These are phyloP conservation scores for Ambastaia sidthimunki DNA, from an alignment of 2,797 vertebrate species.

Conservation along the genomic window DNA sequence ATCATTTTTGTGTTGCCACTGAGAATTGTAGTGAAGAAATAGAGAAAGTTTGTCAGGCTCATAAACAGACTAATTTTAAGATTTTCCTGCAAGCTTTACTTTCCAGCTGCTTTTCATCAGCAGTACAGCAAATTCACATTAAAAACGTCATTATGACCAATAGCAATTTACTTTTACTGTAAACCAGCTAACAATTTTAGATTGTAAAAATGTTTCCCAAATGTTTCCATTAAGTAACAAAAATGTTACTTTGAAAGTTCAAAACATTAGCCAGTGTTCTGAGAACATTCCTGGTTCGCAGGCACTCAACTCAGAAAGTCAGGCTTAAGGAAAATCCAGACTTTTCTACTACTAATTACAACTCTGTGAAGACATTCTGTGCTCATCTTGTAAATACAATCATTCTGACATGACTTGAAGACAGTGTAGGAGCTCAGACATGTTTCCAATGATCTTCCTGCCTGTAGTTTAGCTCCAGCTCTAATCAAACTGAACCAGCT, in stretches of 20 bases:
- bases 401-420: constrained; percentile 8
- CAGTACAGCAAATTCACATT: neutral
- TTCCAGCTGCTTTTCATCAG: neutral
- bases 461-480: constrained; percentile 22
- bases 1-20: neutral
- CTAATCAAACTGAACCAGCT: constrained; percentile 42
- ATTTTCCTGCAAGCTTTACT: neutral
- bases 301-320: neutral
- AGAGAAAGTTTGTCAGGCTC: neutral
- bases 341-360: constrained; percentile 27
- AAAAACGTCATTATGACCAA: neutral
- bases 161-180: neutral
- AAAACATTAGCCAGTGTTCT: no score
- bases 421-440: constrained; percentile 14
- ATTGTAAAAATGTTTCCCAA: no score
- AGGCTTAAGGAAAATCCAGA: neutral
- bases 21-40: neutral
- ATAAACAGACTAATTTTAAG: neutral
- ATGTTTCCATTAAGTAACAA: no score
- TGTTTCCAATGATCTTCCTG: neutral
- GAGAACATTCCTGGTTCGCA: neutral
- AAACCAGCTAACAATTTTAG: no score
- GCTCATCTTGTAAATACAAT: constrained; percentile 29
- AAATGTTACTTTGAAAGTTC: no score
- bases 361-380: constrained; percentile 6